Percentiles rank a stretch among this genome's conserved stretches.
phyloP scores from a whole-genome alignment of 1,140 invertebrate species.

The Ridgeia piscesae region DNA sequence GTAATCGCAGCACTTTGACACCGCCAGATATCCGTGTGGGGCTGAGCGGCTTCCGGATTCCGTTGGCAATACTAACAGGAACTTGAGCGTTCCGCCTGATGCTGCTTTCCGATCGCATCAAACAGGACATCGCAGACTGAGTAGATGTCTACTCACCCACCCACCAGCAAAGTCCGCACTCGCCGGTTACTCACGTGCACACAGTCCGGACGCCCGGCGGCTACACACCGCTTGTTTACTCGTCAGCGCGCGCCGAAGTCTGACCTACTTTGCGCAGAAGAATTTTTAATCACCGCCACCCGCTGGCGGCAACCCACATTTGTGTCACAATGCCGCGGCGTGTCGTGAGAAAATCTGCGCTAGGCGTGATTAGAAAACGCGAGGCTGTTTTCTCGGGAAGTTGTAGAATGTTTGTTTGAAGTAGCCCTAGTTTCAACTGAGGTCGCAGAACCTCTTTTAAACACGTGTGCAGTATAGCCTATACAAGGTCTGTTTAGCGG shows the following conservation, averaged over 20 bases:
- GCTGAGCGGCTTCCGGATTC: background rate
- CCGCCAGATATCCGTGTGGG: background rate
- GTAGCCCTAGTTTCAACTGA: too few species aligned
- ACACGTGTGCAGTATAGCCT: background rate
- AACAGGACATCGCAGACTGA: background rate
- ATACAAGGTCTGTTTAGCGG: background rate
- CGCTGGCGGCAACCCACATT: background rate
- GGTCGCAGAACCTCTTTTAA: too few species aligned
- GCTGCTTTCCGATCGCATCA: background rate
- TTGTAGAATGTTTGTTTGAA: background rate
- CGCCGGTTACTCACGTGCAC: background rate
- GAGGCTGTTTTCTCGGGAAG: background rate
- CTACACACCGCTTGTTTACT: background rate
- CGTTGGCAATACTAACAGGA: background rate
- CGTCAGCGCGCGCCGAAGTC: background rate
- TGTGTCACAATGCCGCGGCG: background rate
- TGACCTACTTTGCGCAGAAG: background rate
- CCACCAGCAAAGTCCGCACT: background rate
- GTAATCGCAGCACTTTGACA: background rate
- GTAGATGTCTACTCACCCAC: background rate
- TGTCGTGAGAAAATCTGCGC: background rate
- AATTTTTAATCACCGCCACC: background rate
- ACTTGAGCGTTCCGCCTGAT: background rate
- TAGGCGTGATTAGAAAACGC: background rate
- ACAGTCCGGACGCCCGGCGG: too few species aligned